Base-by-base conservation (phyloP, 2,888 invertebrate species). In the Entomobrya proxima region DNA sequence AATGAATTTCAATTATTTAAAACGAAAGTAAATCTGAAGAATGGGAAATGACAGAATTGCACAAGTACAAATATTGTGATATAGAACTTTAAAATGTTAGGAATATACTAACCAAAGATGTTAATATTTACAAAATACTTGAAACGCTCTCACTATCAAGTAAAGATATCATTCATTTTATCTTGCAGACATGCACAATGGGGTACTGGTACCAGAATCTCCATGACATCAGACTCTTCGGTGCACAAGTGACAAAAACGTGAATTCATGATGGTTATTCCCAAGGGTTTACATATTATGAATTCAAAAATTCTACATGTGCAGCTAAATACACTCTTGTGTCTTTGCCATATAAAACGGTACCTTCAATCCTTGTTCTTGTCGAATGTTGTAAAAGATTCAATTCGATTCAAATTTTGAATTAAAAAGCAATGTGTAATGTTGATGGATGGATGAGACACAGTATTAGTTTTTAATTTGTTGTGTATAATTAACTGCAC, bases 191-290 rank as follows among this genome's bases (percentile, higher is more conserved):
- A 75, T 64, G 61, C 82, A 32, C 82, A 24, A 82, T 75, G 82
- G 82, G 82, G 27, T 64, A 75, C 75, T 52, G 82, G 82, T 82
- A 82, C 82, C 82, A 82, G 82, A 84, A 86, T 74, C 89, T 88
- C 88, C 89, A 88, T 55, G 89, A 88, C 86, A 88, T 88, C 88
- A 67, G 75, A 88, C 87, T 88, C 88, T 83, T 88, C 79, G n/a
- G n/a, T 87, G 85, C 81, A 86, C 74, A 85, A 85, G 87, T 88
- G 89, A 88, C 89, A 89, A 89, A 89, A 86, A 85, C 85, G 80
- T 58, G n/a, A 58, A 83, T 75, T 81, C 84, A 84, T 87, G 88
- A 40, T 61, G 21, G 85, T 30, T 74, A 18, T 69, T 61, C 32
- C 30, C 61, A 32, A 2, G 61, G 32, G 6, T 61, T 61, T n/a